A percentile compares a stretch with the other conserved stretches of the same genome.
Conservation (phyloP, 2,113 vertebrate genomes). For the Toxotes chatareus region DNA sequence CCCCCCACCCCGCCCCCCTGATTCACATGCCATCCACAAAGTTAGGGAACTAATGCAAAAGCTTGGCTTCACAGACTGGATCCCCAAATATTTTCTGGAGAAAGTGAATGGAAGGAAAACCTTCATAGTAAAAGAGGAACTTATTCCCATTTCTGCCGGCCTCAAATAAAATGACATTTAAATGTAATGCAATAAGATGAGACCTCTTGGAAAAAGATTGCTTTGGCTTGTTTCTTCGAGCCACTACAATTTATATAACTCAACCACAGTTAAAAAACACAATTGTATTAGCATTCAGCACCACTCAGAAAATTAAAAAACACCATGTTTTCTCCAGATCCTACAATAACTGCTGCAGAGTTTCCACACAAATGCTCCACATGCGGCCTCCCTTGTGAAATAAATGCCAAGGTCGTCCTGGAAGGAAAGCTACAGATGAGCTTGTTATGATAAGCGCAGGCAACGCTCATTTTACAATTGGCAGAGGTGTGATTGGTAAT, state of each 20-base stretch:
- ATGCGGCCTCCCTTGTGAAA: conserved; percentile 7
- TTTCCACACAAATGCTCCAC: conserved; percentile 32
- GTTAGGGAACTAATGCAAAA: not conserved
- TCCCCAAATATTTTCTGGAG: not conserved
- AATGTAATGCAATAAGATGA: conserved; percentile 28
- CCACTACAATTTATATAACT: not conserved
- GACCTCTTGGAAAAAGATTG: conserved; percentile 5
- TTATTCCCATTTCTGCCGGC: conserved; percentile 10
- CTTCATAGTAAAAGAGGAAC: conserved; percentile 16
- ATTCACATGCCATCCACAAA: not conserved
- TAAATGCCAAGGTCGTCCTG: conserved; percentile 5
- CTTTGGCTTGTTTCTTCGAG: not conserved
- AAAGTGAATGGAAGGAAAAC: conserved; percentile 22
- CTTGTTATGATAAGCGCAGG: conserved; percentile 11
- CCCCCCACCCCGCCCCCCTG: too few species aligned
- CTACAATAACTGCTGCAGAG: conserved; percentile 7
- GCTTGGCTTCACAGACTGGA: not conserved
- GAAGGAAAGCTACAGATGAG: conserved; percentile 32
- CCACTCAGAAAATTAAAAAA: conserved; percentile 12
- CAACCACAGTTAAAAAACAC: conserved; percentile 29
- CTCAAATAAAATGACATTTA: conserved; percentile 39
- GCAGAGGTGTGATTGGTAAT: conserved; percentile 35
- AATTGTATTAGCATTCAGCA: conserved; percentile 9
- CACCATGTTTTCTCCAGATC: conserved; percentile 27
- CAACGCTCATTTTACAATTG: conserved; percentile 14